Conservation (phyloP, 2,113 vertebrate genomes). For the Pogona vitticeps region DNA sequence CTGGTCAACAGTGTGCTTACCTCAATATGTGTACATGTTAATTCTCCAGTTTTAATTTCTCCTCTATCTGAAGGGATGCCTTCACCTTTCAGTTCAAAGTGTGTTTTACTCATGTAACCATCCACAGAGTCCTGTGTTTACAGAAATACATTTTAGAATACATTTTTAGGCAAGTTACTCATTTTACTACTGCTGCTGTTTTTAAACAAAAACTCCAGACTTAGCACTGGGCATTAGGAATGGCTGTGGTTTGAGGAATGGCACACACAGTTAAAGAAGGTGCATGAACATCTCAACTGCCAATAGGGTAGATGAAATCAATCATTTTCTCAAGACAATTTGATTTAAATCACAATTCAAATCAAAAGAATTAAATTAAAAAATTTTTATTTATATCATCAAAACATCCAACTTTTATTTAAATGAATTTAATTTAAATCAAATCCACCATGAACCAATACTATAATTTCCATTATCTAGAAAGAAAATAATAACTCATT, state of each 20-base stretch:
- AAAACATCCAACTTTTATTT: too few relatives aligned
- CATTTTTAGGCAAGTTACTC: slow-evolving; percentile 37
- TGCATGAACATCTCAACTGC: too few relatives aligned
- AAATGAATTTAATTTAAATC: too few relatives aligned
- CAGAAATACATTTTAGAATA: slow-evolving; percentile 51
- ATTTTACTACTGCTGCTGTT: background rate
- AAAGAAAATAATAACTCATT: background rate
- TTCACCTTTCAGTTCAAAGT: slow-evolving; percentile 65
- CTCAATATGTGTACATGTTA: slow-evolving; percentile 54
- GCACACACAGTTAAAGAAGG: too few relatives aligned
- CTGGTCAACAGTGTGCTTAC: slow-evolving; percentile 65
- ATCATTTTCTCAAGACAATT: too few relatives aligned
- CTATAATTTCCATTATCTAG: background rate
- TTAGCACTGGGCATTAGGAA: too few relatives aligned
- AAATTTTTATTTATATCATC: too few relatives aligned
- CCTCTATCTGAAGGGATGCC: slow-evolving; percentile 22
- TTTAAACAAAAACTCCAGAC: too few relatives aligned
- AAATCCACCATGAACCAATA: background rate
- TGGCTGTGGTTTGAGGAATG: too few relatives aligned
- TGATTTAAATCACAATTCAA: too few relatives aligned
- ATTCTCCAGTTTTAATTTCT: slow-evolving; percentile 33
- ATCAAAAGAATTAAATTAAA: too few relatives aligned
- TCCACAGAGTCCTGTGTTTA: slow-evolving; percentile 73
- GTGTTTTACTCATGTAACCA: slow-evolving; percentile 79
- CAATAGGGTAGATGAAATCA: too few relatives aligned